phyloP scores from a whole-genome alignment of 2,797 vertebrate genomes.

The Knipowitschia caucasica region DNA sequence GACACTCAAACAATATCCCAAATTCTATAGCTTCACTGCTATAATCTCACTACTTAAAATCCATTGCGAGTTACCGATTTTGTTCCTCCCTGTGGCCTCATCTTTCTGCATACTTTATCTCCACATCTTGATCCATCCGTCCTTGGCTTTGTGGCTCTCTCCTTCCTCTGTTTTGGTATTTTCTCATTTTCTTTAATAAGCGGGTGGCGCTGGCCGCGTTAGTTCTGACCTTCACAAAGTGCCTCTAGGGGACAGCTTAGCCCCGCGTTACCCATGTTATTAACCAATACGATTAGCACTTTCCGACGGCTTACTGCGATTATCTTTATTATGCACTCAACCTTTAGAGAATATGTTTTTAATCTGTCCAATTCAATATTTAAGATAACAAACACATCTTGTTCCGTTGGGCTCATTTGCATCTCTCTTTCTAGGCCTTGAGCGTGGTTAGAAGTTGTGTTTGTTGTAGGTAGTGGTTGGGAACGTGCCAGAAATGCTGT shows the following conservation, averaged over 20 bases:
- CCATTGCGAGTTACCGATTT: neutral
- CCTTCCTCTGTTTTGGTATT: conserved; percentile 20
- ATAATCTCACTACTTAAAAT: neutral
- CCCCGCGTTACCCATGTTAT: conserved; percentile 55
- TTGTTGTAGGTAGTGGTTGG: conserved; percentile 1
- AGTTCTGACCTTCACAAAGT: conserved; percentile 64
- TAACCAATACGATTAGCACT: conserved; percentile 62
- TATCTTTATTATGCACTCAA: conserved; percentile 48
- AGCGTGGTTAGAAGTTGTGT: neutral
- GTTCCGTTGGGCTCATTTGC: neutral
- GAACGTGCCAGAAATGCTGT: conserved; percentile 5
- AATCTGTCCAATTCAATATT: conserved; percentile 22
- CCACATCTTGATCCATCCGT: neutral
- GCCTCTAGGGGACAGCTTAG: conserved; percentile 49
- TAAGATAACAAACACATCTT: conserved; percentile 23
- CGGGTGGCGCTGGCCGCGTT: conserved; percentile 37
- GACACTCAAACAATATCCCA: too few species aligned
- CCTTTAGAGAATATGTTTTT: conserved; percentile 33
- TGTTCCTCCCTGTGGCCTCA: conserved; percentile 11
- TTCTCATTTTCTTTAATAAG: conserved; percentile 48
- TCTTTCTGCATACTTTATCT: conserved; percentile 8
- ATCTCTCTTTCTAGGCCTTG: neutral
- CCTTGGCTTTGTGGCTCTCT: conserved; percentile 16
- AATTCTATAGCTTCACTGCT: neutral
- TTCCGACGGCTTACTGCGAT: conserved; percentile 54